A percentile compares a stretch with the other conserved stretches of the same genome.
phyloP scores from a whole-genome alignment of 2,113 vertebrate genomes.

The Antechinus flavipes region DNA sequence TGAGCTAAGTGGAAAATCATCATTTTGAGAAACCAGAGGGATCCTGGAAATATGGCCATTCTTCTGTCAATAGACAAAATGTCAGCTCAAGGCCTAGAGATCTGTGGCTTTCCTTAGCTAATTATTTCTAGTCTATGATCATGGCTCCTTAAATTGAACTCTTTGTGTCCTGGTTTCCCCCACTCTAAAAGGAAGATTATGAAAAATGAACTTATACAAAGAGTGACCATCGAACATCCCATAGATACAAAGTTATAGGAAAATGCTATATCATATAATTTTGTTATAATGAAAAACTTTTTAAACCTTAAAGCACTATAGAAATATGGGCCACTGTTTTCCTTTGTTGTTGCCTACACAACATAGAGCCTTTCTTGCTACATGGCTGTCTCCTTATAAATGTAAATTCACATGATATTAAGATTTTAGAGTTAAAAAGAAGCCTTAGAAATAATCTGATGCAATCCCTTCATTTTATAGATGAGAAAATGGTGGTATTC shows the following conservation, averaged over 20 bases:
- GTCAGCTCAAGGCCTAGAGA: not conserved
- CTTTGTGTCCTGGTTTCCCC: constrained; percentile 27
- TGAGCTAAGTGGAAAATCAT: constrained; percentile 4
- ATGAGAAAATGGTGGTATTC: not conserved
- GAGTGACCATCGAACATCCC: constrained; percentile 23
- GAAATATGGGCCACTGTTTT: not conserved
- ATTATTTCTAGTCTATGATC: not conserved
- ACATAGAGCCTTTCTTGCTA: not conserved
- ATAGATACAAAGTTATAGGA: constrained; percentile 53
- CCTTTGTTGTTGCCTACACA: not conserved
- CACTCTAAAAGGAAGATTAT: not conserved
- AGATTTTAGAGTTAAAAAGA: not conserved
- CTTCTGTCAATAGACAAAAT: constrained; percentile 20
- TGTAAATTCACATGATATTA: not conserved
- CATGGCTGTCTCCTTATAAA: not conserved
- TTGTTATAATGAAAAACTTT: not conserved
- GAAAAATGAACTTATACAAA: constrained; percentile 9
- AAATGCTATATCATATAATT: not conserved
- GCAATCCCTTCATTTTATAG: not conserved
- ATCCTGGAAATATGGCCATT: not conserved
- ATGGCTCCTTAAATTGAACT: constrained; percentile 28
- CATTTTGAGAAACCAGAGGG: not conserved
- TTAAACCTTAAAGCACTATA: not conserved
- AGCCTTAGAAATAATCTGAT: not conserved
- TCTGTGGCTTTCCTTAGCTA: constrained; percentile 17